Percentiles rank a stretch among this genome's conserved stretches.
Conservation (phyloP, 2,888 invertebrate species). For the Danaus chrysippus region DNA sequence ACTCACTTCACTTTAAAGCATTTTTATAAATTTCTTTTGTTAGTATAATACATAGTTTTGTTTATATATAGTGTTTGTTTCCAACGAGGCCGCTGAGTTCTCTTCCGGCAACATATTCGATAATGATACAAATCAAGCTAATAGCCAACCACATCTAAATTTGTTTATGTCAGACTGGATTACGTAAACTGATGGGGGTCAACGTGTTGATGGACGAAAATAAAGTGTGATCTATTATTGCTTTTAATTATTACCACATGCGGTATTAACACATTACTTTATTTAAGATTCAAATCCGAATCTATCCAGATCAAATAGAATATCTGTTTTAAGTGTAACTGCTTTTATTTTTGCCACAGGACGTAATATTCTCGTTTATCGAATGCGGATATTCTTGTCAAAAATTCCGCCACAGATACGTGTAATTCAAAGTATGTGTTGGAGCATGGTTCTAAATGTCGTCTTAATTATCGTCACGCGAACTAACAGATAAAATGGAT, state of each 20-base stretch:
- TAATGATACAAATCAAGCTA: conserved; percentile 25
- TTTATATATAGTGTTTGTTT: conserved; percentile 25
- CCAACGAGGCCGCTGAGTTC: conserved; percentile 55
- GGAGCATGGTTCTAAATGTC: not conserved
- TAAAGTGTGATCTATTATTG: conserved; percentile 16
- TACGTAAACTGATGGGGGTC: conserved; percentile 28
- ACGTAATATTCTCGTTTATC: too few relatives aligned
- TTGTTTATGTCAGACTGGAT: conserved; percentile 30
- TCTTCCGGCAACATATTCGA: conserved; percentile 48
- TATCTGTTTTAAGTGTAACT: too few relatives aligned
- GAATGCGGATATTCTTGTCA: too few relatives aligned
- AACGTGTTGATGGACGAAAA: conserved; percentile 16
- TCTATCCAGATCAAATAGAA: not conserved
- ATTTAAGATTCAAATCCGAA: not conserved
- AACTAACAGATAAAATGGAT: conserved; percentile 12
- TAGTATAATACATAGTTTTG: not conserved
- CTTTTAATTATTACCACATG: conserved; percentile 11
- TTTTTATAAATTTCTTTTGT: conserved; percentile 12
- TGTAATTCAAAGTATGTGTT: too few relatives aligned
- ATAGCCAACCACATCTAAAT: conserved; percentile 13
- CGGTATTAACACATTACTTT: conserved; percentile 4
- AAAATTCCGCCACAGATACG: too few relatives aligned
- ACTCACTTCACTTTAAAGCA: conserved; percentile 37
- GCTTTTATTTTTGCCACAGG: too few relatives aligned
- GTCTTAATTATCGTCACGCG: conserved; percentile 9